These are phyloP conservation scores for Poecilia picta DNA, from an alignment of 2,797 vertebrate species.

Conservation along the genomic window DNA sequence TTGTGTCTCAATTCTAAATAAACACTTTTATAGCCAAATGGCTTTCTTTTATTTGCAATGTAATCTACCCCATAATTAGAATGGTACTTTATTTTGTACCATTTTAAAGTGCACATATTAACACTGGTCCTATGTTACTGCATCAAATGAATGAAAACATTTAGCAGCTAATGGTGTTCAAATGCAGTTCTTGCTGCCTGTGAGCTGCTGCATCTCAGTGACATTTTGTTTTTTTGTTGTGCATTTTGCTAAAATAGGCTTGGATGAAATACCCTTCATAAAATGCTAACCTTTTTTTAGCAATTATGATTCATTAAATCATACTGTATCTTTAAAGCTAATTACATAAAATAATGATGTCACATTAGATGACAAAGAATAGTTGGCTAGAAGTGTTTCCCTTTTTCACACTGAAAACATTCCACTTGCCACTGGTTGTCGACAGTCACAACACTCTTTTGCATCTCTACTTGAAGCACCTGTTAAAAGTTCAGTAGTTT, in stretches of 20 bases:
- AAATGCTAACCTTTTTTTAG: background rate
- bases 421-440: conserved; percentile 18
- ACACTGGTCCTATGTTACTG: too few species aligned
- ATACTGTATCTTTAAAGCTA: background rate
- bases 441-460: conserved; percentile 31
- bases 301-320: background rate
- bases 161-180: background rate
- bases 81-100: background rate
- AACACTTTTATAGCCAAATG: background rate
- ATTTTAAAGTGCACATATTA: background rate
- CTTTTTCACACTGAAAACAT: conserved; percentile 19
- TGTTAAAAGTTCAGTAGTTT: conserved; percentile 62
- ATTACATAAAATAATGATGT: background rate
- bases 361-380: background rate
- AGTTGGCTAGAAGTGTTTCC: background rate
- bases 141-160: background rate
- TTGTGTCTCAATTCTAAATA: background rate
- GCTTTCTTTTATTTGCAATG: background rate
- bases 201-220: background rate
- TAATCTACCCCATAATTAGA: background rate
- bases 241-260: background rate
- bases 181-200: background rate
- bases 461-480: conserved; percentile 51
- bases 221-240: background rate
- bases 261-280: background rate